Base-by-base conservation (phyloP, 2,888 invertebrate genomes). In the Endomychus coccineus region DNA sequence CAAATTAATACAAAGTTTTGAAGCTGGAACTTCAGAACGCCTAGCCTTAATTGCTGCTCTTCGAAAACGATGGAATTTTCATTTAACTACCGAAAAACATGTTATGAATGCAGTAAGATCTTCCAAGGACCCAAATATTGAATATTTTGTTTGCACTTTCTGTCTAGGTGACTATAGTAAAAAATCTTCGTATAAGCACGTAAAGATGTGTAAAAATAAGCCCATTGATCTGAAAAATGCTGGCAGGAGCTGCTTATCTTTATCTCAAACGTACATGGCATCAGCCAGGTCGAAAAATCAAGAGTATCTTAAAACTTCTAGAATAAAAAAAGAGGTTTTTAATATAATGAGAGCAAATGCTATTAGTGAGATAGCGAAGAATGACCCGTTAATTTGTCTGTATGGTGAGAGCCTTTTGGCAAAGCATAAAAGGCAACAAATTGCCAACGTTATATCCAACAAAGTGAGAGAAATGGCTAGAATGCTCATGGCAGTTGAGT, bases 381-480 rank as follows among this genome's bases (percentile, higher is more conserved):
- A 27, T 22, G 48, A 51, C 36, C 39, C 45, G 5, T 27, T 49
- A n/a, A 45, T 51, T 12, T 48, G 46, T 27, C 21, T 43, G 12
- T 50, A 44, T 35, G 48, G 46, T 16, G 49, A 51, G 36, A 11
- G 25, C 4, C 28, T 38, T n/a, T 30, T 49, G 17, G 7, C 22
- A 6, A 47, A 45, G 32, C 49, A 49, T 34, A 50, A 48, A 39
- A 42, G 50, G 21, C 29, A 46, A 27, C 47, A 49, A 36, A 44
- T 46, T 6, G 29, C 21, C 3, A 35, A 6, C 19, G 32, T 44
- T 3, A 30, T 44, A 3, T 49, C 50, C 1, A 45, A 43, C 24
- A 50, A 48, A 43, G 46, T 51, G 25, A 39, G 49, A 29, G 49
- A 50, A 46, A 34, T 49, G 24, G 40, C 34, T 7, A 33, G 50